These are phyloP conservation scores for Carabus problematicus DNA, from an alignment of 2,888 invertebrate genomes.

Conservation along the genomic window DNA sequence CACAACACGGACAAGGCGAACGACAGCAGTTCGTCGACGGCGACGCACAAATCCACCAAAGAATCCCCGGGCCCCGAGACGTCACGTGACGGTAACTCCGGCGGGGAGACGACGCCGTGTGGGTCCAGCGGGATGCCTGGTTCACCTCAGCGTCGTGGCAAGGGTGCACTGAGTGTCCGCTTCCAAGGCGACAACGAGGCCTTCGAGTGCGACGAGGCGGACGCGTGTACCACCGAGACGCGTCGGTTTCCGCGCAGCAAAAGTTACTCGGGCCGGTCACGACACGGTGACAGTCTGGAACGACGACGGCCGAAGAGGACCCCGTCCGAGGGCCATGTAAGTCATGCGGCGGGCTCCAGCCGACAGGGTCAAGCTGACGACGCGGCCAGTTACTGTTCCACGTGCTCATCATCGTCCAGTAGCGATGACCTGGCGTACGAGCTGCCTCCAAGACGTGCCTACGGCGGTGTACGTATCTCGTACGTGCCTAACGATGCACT, in stretches of 20 bases:
- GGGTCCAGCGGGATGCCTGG: slow-evolving; percentile 53
- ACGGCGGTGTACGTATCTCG: slow-evolving; percentile 88
- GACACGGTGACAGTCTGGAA: slow-evolving; percentile 54
- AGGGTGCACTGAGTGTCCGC: slow-evolving; percentile 61
- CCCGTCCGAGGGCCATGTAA: slow-evolving; percentile 54
- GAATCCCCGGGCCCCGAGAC: slow-evolving; percentile 15
- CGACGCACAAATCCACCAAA: slow-evolving; percentile 13
- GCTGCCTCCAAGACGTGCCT: slow-evolving; percentile 81
- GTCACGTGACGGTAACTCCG: background rate
- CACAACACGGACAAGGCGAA: slow-evolving; percentile 46
- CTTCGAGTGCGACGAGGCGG: slow-evolving; percentile 58
- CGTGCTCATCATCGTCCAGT: slow-evolving; percentile 85
- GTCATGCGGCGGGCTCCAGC: slow-evolving; percentile 47
- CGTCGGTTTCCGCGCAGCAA: slow-evolving; percentile 61
- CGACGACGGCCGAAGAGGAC: slow-evolving; percentile 54
- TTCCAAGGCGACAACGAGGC: slow-evolving; percentile 64
- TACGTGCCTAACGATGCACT: slow-evolving; percentile 93
- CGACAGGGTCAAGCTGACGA: slow-evolving; percentile 64
- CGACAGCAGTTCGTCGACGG: slow-evolving; percentile 15
- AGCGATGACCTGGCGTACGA: slow-evolving; percentile 89
- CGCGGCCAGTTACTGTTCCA: slow-evolving; percentile 84
- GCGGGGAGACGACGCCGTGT: slow-evolving; percentile 49
- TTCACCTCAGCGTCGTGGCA: slow-evolving; percentile 56
- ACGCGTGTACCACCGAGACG: slow-evolving; percentile 53
- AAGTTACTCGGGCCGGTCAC: slow-evolving; percentile 63